These are phyloP conservation scores for Clistopyga incitator DNA, from an alignment of 2,888 invertebrate species.

Conservation along the genomic window DNA sequence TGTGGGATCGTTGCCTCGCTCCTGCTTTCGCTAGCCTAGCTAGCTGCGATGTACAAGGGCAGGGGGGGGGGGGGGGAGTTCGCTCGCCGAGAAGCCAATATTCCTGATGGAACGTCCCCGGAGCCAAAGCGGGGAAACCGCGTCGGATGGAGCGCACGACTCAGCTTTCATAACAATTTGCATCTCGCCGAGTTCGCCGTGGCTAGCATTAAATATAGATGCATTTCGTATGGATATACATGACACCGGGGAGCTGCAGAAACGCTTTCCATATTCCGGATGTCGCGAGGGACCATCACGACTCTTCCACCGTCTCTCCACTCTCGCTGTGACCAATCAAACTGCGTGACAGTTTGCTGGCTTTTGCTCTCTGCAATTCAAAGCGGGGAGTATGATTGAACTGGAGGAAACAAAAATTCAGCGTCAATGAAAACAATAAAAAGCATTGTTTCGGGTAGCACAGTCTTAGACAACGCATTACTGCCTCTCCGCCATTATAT, in stretches of 20 bases:
- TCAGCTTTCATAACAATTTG: slow-evolving; percentile 83
- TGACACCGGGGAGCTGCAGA: slow-evolving; percentile 66
- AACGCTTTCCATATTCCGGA: slow-evolving; percentile 63
- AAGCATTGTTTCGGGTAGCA: background rate
- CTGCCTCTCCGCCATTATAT: slow-evolving; percentile 2
- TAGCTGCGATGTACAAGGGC: background rate
- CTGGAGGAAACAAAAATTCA: no score
- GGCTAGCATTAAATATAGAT: slow-evolving; percentile 81
- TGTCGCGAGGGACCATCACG: slow-evolving; percentile 59
- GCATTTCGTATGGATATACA: slow-evolving; percentile 74
- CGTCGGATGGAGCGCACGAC: slow-evolving; percentile 73
- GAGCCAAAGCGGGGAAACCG: slow-evolving; percentile 46
- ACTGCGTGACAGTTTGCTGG: slow-evolving; percentile 62
- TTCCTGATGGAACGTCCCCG: slow-evolving; percentile 74
- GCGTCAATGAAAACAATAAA: background rate
- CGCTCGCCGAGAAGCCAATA: slow-evolving; percentile 71
- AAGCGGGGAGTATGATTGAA: no score
- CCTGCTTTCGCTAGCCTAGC: slow-evolving; percentile 2
- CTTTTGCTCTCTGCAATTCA: slow-evolving; percentile 53
- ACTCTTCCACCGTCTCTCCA: slow-evolving; percentile 45
- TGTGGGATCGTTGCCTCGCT: slow-evolving; percentile 73
- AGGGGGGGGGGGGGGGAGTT: background rate
- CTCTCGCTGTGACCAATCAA: slow-evolving; percentile 67
- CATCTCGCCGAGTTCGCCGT: slow-evolving; percentile 77
- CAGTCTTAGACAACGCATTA: background rate